These are phyloP conservation scores for Drosophila fulvimacula DNA, from an alignment of 2,888 invertebrate species.

Conservation along the genomic window DNA sequence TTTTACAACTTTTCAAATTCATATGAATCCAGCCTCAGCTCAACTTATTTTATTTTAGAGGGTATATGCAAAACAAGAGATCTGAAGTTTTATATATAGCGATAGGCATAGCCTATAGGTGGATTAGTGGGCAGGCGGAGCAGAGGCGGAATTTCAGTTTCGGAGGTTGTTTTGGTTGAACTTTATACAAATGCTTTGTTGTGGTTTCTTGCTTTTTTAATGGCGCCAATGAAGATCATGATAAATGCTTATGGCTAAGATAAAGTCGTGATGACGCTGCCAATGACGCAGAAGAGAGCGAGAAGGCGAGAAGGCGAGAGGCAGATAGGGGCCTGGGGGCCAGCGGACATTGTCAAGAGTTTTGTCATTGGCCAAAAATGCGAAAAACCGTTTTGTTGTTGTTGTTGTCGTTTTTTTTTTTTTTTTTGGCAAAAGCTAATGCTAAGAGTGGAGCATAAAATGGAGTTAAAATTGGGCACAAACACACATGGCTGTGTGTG, in stretches of 20 bases:
- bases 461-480: conserved; percentile 46
- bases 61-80: conserved; percentile 31
- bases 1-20: too few relatives aligned
- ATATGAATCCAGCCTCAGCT: too few relatives aligned
- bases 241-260: conserved; percentile 45
- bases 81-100: conserved; percentile 12
- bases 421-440: conserved; percentile 22
- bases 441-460: conserved; percentile 36
- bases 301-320: not conserved
- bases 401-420: not conserved
- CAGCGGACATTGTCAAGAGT: conserved; percentile 51
- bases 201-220: not conserved
- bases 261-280: conserved; percentile 50
- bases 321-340: not conserved
- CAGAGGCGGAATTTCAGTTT: conserved; percentile 15
- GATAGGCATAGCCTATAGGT: conserved; percentile 2
- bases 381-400: conserved; percentile 21
- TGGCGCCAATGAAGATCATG: conserved; percentile 58
- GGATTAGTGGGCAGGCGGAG: conserved; percentile 21
- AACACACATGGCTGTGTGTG: conserved; percentile 7
- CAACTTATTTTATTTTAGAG: not conserved
- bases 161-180: conserved; percentile 8
- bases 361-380: conserved; percentile 70
- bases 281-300: conserved; percentile 39
- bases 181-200: not conserved